Evolutionary conservation across 1,140 invertebrate genomes (phyloP).

Genomic region (Drosophila ficusphila): DNA sequence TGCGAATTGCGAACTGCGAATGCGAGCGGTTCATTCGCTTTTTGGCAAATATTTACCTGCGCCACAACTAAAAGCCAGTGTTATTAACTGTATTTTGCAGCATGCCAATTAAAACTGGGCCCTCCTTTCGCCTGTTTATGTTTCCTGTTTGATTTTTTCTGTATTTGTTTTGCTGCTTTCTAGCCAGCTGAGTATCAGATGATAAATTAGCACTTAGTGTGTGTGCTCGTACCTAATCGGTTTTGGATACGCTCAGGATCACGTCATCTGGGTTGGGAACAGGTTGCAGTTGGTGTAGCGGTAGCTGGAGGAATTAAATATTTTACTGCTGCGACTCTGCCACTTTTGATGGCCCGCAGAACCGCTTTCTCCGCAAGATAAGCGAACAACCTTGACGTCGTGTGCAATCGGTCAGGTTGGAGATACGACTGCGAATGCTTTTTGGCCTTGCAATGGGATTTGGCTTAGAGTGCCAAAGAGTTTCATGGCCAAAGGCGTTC

Average conservation of each 20-base stretch:
- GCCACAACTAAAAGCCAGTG: constrained; percentile 52
- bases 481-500: not conserved
- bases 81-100: constrained; percentile 53
- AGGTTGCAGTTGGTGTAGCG: constrained; percentile 34
- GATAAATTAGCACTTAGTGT: constrained; percentile 68
- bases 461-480: constrained; percentile 20
- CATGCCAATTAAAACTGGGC: constrained; percentile 28
- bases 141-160: constrained; percentile 68
- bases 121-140: constrained; percentile 57
- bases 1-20: constrained; percentile 24
- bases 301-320: constrained; percentile 27
- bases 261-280: constrained; percentile 57
- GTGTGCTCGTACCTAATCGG: constrained; percentile 17
- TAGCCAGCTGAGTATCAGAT: constrained; percentile 56
- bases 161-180: not conserved
- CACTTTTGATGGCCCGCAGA: constrained; percentile 16
- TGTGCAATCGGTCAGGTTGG: constrained; percentile 65
- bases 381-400: constrained; percentile 56
- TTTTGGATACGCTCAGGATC: constrained; percentile 46
- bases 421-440: not conserved
- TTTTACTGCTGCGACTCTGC: constrained; percentile 13
- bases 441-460: constrained; percentile 41
- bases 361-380: constrained; percentile 38
- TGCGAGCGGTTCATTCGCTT: constrained; percentile 62
- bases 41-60: constrained; percentile 74